These are phyloP conservation scores for Pecten maximus DNA, from an alignment of 2,888 invertebrate species.

Conservation along the genomic window DNA sequence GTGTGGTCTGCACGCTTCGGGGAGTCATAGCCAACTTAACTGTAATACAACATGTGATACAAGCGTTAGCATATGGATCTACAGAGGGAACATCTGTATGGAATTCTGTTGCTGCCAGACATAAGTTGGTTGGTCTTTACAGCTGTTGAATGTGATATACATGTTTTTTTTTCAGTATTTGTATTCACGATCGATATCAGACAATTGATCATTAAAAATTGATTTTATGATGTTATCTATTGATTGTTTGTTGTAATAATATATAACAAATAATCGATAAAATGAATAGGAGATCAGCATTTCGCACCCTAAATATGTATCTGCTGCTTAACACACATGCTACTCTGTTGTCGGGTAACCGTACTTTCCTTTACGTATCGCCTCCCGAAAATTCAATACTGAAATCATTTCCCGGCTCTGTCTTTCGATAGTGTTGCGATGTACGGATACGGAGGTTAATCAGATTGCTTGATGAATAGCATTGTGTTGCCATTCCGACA, in stretches of 20 bases:
- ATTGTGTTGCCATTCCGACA: background rate
- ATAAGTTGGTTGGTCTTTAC: too few relatives aligned
- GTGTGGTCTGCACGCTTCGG: background rate
- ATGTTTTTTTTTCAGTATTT: background rate
- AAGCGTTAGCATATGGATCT: background rate
- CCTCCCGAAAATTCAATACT: background rate
- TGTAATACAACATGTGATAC: background rate
- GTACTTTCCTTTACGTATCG: too few relatives aligned
- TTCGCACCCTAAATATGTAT: too few relatives aligned
- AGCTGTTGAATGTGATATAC: too few relatives aligned
- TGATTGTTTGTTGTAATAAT: too few relatives aligned
- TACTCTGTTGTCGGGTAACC: too few relatives aligned
- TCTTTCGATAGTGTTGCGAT: background rate
- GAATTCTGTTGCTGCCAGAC: background rate
- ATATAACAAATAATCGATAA: too few relatives aligned
- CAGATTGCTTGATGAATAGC: background rate
- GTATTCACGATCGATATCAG: too few relatives aligned
- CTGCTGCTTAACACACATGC: too few relatives aligned
- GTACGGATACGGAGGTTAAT: background rate
- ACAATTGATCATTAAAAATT: too few relatives aligned
- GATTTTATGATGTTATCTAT: too few relatives aligned
- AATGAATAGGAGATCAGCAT: too few relatives aligned
- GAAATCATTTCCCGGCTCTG: background rate
- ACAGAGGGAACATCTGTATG: background rate
- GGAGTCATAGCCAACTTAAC: slow-evolving; percentile 13